Percentiles rank a stretch among this genome's conserved stretches.
phyloP scores from a whole-genome alignment of 2,113 vertebrate genomes.

The Hylia prasina region DNA sequence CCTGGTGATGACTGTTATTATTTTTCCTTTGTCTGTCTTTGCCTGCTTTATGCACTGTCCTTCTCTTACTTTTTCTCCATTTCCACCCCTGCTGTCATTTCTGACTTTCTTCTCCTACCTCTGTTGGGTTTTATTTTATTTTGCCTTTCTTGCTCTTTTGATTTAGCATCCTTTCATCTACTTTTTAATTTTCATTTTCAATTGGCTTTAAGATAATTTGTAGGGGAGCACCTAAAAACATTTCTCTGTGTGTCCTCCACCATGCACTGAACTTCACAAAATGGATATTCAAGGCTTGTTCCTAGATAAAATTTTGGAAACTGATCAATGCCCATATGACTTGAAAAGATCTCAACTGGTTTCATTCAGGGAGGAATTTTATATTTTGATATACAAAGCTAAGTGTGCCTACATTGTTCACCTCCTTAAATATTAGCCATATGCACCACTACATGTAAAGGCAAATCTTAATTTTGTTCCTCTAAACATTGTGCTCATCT shows the following conservation, averaged over 20 bases:
- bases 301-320: not conserved
- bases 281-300: not conserved
- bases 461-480: not conserved
- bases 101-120: not conserved
- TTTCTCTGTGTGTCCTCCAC: accelerated
- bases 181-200: not conserved
- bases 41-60: not conserved
- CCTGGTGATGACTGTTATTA: not conserved
- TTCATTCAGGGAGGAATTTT: not conserved
- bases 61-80: not conserved
- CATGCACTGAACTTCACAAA: not conserved
- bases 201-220: not conserved
- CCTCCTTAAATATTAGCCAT: not conserved
- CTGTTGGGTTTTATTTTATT: not conserved
- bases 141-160: not conserved
- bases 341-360: not conserved
- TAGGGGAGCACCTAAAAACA: not conserved
- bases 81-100: not conserved
- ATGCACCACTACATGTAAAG: not conserved
- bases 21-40: not conserved
- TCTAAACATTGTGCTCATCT: not conserved
- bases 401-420: not conserved
- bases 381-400: not conserved
- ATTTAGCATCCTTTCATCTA: not conserved
- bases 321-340: not conserved